Percentiles rank a stretch among this genome's conserved stretches.
Evolutionary conservation across 2,113 vertebrate species (phyloP).

Genomic region (Gymnogyps californianus): DNA sequence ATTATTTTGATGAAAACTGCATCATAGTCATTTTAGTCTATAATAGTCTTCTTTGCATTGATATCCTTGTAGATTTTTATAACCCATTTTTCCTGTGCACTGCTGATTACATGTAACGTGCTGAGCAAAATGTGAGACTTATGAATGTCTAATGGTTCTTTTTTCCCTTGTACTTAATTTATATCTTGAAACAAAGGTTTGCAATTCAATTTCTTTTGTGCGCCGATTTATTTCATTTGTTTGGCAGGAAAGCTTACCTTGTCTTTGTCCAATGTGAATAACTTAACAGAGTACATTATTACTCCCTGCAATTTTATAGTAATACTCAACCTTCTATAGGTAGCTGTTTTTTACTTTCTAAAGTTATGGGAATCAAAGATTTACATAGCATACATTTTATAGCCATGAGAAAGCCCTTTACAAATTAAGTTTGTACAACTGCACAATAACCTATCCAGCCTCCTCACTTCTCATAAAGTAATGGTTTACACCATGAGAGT

Average conservation of each 20-base stretch:
- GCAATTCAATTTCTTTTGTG: conserved; percentile 49
- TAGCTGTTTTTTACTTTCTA: not conserved
- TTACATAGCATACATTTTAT: not conserved
- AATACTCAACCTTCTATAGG: not conserved
- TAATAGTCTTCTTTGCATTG: conserved; percentile 6
- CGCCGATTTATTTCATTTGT: conserved; percentile 15
- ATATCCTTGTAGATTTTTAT: conserved; percentile 40
- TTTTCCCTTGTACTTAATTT: conserved; percentile 19
- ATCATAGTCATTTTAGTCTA: conserved; percentile 44
- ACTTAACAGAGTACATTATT: conserved; percentile 14
- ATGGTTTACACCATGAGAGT: not conserved
- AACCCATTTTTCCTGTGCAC: conserved; percentile 35
- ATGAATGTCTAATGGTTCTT: not conserved
- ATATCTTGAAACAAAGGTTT: conserved; percentile 58
- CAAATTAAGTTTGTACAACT: not conserved
- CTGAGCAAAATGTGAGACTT: conserved; percentile 34
- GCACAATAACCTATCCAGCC: not conserved
- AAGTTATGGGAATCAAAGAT: not conserved
- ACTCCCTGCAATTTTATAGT: not conserved
- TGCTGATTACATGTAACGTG: conserved; percentile 20
- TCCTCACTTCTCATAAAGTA: not conserved
- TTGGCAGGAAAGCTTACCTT: not conserved
- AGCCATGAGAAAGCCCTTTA: not conserved
- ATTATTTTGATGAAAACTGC: conserved; percentile 59
- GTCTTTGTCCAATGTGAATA: conserved; percentile 33